Evolutionary conservation across 2,888 invertebrate species (phyloP), one percentile per base, ranked within the genome.

Genomic region (Seira ritae): DNA sequence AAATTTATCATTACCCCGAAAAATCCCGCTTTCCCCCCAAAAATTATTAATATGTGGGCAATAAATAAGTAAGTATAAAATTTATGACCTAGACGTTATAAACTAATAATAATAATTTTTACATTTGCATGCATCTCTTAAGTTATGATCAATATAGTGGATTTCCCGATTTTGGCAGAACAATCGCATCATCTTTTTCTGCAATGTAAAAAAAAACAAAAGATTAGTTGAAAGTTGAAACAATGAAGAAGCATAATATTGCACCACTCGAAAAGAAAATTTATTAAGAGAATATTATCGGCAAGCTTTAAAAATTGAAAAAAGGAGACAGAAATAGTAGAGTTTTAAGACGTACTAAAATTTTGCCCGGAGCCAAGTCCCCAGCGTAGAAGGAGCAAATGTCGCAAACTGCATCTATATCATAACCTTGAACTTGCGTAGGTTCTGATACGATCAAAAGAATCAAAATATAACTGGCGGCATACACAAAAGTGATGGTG

Each of bases 141-240:
- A 24, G 62, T 81, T 81, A 42, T 81, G 80, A 37, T 81, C 80
- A 66, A 81, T 75, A 23, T 81, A 81, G 24, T 75, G 75, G 10
- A 81, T 81, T 81, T 81, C 80, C 70, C 80, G 75, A 81, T 81
- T 81, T 65, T 81, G 80, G 23, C 80, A 81, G 74, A 81, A 81
- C 50, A 81, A 50, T 22, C 75, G 60, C 80, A 81, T 81, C 80
- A 81, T 81, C 55, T 81, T 81, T 81, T 81, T 81, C 80, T 81
- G 70, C 20, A 75, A 62, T 69, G 4, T 31, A 68, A 50, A 24
- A 46, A 19, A 68, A 50, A 24, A 46, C 23, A 24, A 50, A 71
- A 55, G 15, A 17, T 8, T 23, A 23, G 2, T 42, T 10, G 12
- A 15, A 70, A 4, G 62, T 23, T 68, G 15, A 10, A 68, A 68